Conservation (phyloP, 2,797 vertebrate genomes). For the Gila robusta region DNA sequence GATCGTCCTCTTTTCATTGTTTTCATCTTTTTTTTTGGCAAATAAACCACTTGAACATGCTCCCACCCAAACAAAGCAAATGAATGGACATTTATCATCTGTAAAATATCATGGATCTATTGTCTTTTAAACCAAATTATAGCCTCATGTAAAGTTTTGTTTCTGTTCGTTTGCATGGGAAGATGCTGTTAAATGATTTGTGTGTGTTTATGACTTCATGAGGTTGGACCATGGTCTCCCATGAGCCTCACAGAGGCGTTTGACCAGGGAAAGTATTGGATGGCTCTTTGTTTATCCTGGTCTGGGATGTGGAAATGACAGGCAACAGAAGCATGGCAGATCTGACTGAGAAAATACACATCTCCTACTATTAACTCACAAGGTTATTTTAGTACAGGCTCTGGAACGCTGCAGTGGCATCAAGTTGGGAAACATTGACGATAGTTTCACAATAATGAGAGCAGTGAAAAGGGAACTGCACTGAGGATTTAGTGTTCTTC, state of each 20-base stretch:
- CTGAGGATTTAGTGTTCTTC: constrained; percentile 26
- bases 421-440: constrained; percentile 50
- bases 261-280: constrained; percentile 36
- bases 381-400: constrained; percentile 55
- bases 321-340: constrained; percentile 39
- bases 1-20: not conserved
- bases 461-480: constrained; percentile 23
- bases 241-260: constrained; percentile 31
- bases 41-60: not conserved
- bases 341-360: constrained; percentile 49
- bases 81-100: not conserved
- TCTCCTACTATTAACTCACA: constrained; percentile 44
- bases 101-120: not conserved
- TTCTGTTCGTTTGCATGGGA: constrained; percentile 15
- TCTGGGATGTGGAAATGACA: constrained; percentile 48
- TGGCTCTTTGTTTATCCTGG: constrained; percentile 43
- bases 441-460: constrained; percentile 38
- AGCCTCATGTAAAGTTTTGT: not conserved
- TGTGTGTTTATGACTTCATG: constrained; percentile 1
- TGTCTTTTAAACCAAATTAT: constrained; percentile 9
- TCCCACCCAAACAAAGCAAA: constrained; percentile 19
- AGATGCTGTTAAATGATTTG: constrained; percentile 23
- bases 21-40: not conserved
- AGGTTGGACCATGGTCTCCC: not conserved
- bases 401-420: constrained; percentile 46